Base-by-base conservation (phyloP, 30 jellyfish, hydroid and myxozoan genomes). In the Aurelia aurita complex sp. Pacific region DNA sequence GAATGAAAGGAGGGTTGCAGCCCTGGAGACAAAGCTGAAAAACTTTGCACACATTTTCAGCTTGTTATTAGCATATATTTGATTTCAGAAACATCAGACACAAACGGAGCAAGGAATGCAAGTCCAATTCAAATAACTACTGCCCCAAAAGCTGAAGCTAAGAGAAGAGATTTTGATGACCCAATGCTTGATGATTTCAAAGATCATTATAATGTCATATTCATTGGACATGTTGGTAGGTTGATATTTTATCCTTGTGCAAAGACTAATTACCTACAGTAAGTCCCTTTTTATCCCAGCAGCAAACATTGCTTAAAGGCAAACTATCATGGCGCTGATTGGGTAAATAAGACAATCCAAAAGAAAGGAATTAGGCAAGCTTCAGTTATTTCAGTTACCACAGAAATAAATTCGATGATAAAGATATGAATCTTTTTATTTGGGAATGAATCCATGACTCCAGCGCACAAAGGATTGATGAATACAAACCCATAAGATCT, bases 141-240 rank as follows among this genome's bases (percentile, higher is more conserved):
- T 15, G 57, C 77, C 2, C 9, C 76, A 16, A 78, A 77, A 71
- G 75, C 79, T 10, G 86, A 32, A 15, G 68, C 76, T 12, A 80
- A 88, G 68, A 60, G 69, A 7, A 32, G 54, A 40, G 92, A 70
- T 3, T 57, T 19, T 23, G 33, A 5, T 69, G 85, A 67, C 36
- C 72, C 54, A n/a, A 34, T 57, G 67, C 29, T 68, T 1, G 92
- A 71, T 38, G 98, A 91, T 63, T 36, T 63, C 35, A 88, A 69
- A 73, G 99, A 94, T 32, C 94, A 86, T 66, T 83, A 84, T 9
- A 94, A 94, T 77, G 95, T 94, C 43, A 81, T 94, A 7, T 94
- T 94, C 66, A 94, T 94, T 66, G 99, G 99, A 11, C 99, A 94
- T 86, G 99, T 94, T 64, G 98, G 98, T 94, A 94, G 42, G 95